Percentiles rank a stretch among this genome's conserved stretches.
These are phyloP conservation scores for Julus scandinavius DNA, from an alignment of 2,888 invertebrate species.

Conservation along the genomic window DNA sequence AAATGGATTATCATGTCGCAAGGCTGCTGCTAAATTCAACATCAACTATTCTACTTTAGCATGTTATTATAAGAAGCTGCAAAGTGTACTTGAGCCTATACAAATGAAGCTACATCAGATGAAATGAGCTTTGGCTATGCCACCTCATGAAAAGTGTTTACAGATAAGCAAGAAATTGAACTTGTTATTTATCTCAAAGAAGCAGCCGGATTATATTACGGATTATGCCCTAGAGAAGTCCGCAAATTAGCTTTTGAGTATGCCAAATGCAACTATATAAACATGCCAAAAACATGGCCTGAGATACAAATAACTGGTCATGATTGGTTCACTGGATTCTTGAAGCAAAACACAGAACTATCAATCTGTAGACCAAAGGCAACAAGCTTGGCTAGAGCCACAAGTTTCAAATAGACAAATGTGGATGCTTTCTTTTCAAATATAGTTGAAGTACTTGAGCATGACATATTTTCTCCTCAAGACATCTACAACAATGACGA, in stretches of 20 bases:
- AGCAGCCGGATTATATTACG: neutral
- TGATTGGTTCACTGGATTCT: neutral
- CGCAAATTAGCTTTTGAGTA: neutral
- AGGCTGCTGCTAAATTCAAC: neutral
- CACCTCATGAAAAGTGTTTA: neutral
- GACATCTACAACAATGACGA: slow-evolving; percentile 58
- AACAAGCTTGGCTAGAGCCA: slow-evolving; percentile 58
- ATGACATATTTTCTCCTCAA: slow-evolving; percentile 46
- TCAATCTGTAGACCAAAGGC: slow-evolving; percentile 56
- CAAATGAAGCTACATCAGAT: neutral
- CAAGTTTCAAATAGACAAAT: slow-evolving; percentile 60
- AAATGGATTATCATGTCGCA: neutral
- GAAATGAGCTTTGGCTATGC: no score
- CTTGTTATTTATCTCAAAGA: neutral
- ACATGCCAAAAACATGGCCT: neutral
- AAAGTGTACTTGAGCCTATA: neutral
- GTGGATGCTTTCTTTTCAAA: slow-evolving; percentile 57
- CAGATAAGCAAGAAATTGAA: neutral
- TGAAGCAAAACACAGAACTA: neutral
- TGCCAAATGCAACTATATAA: neutral
- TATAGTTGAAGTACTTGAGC: slow-evolving; percentile 52
- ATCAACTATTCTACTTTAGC: neutral
- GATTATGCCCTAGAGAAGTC: neutral
- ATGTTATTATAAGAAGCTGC: neutral
- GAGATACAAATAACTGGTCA: neutral